phyloP scores from a whole-genome alignment of 2,888 invertebrate species.

The Drosophila mulleri region DNA sequence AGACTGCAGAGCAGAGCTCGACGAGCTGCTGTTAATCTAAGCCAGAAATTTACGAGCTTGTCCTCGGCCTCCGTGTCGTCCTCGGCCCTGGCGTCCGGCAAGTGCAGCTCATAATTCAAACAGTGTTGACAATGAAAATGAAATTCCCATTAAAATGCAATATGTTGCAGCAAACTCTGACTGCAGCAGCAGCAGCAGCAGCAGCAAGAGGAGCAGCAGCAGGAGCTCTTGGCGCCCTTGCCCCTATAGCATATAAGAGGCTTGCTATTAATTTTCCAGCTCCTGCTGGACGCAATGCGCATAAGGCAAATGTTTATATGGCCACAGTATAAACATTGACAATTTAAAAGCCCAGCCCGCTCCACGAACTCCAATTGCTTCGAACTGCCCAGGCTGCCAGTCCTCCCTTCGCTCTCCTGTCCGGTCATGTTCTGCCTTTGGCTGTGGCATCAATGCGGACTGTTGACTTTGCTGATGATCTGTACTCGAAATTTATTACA shows the following conservation, averaged over 20 bases:
- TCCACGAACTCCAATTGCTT: slow-evolving; percentile 16
- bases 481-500: slow-evolving; percentile 29
- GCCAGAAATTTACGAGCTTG: slow-evolving; percentile 67
- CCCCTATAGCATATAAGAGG: not conserved
- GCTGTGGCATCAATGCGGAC: not conserved
- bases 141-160: slow-evolving; percentile 78
- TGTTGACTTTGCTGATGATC: slow-evolving; percentile 39
- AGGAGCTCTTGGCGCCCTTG: not conserved
- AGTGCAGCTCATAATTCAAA: slow-evolving; percentile 70
- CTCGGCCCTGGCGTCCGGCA: slow-evolving; percentile 14
- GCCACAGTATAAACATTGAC: slow-evolving; percentile 61
- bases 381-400: not conserved
- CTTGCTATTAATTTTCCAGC: slow-evolving; percentile 29
- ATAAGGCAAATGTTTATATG: slow-evolving; percentile 55
- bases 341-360: slow-evolving; percentile 32
- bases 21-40: slow-evolving; percentile 59
- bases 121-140: slow-evolving; percentile 78
- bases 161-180: slow-evolving; percentile 68
- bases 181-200: not conserved
- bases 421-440: not conserved
- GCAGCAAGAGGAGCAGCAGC: too few species aligned
- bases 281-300: slow-evolving; percentile 36
- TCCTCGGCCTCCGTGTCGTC: slow-evolving; percentile 6
- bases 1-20: slow-evolving; percentile 37
- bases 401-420: too few species aligned